Evolutionary conservation across 2,113 vertebrate species (phyloP), one percentile per base, ranked within the genome.

Genomic region (Catharus fuscescens): DNA sequence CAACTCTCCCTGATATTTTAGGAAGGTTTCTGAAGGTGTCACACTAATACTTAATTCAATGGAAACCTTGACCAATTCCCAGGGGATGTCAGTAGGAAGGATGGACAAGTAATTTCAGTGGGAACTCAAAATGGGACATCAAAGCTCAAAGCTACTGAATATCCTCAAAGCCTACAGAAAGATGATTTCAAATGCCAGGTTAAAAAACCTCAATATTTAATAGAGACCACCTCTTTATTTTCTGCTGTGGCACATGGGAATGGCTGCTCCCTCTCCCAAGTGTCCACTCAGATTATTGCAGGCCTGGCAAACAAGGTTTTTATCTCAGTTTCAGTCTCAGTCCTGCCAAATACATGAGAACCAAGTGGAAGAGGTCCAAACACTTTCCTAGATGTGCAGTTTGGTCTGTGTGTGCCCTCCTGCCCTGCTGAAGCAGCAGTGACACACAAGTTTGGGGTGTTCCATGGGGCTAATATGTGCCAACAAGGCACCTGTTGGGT

Each of bases 401-500:
- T 60, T 44, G 36, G 28, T 48, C 54, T 29, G 1, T 38, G 26
- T 56, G 52, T 16, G 64, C 44, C 28, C 11, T 56, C 8, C 40
- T 11, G 2, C 19, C 34, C 80, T 48, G 4, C 38, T 16, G 83
- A 64, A 52, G 52, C 67, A 56, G 92, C 0, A 0, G 25, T 1
- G 2, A 40, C 12, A 59, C 31, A 59, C 31, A 23, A 2, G 2
- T 61, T 59, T 52, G 56, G 12, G 29, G 24, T 36, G 14, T 29
- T n/a, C 42, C 25, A 18, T 2, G 18, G 34, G 34, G 47, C 7
- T 18, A 59, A 74, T 1, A 17, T 1, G 8, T 6, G 44, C 4
- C 60, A 65, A 14, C 25, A 44, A 34, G 7, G 34, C 23, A 6
- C 15, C 29, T 36, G 14, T 8, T 20, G 13, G 12, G 36, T 26